Percentiles rank a stretch among this genome's conserved stretches.
Conservation (phyloP, 23 tunicate species). For the Halocynthia roretzi region DNA sequence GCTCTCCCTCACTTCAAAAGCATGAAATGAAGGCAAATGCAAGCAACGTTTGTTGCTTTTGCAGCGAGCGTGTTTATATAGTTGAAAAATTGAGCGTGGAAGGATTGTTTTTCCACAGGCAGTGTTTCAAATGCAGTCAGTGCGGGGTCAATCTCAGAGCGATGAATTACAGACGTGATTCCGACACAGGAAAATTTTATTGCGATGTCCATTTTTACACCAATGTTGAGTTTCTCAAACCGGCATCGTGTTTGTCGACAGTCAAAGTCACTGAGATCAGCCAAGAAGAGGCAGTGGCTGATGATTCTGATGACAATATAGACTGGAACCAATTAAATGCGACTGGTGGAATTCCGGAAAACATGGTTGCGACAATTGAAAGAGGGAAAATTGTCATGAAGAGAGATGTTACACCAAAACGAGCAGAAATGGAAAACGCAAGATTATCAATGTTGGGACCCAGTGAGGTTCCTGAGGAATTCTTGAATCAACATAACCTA, state of each 20-base stretch:
- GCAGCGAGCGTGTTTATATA: slow-evolving; percentile 64
- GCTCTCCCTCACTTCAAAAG: slow-evolving; percentile 19
- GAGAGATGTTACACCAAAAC: slow-evolving; percentile 16
- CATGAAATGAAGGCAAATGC: slow-evolving; percentile 8
- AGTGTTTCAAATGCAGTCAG: slow-evolving; percentile 84
- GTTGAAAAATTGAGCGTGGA: slow-evolving; percentile 77
- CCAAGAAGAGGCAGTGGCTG: not conserved
- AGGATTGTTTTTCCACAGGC: slow-evolving; percentile 86
- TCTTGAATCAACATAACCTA: slow-evolving; percentile 17
- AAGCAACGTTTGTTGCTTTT: slow-evolving; percentile 75
- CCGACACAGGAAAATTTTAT: slow-evolving; percentile 45
- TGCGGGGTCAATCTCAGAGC: slow-evolving; percentile 46
- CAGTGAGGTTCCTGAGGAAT: not conserved
- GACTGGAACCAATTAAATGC: not conserved
- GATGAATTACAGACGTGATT: slow-evolving; percentile 40
- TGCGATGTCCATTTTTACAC: slow-evolving; percentile 49
- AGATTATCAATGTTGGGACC: not conserved
- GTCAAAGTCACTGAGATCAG: not conserved
- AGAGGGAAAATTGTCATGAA: slow-evolving; percentile 18
- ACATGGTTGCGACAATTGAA: slow-evolving; percentile 15
- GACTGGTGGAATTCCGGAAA: not conserved
- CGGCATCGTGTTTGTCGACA: too few relatives aligned
- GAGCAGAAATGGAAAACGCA: slow-evolving; percentile 13
- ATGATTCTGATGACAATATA: not conserved
- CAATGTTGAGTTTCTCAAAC: slow-evolving; percentile 29